Percentiles rank a stretch among this genome's conserved stretches.
Conservation (phyloP, 2,113 vertebrate species). For the Callipepla californica region DNA sequence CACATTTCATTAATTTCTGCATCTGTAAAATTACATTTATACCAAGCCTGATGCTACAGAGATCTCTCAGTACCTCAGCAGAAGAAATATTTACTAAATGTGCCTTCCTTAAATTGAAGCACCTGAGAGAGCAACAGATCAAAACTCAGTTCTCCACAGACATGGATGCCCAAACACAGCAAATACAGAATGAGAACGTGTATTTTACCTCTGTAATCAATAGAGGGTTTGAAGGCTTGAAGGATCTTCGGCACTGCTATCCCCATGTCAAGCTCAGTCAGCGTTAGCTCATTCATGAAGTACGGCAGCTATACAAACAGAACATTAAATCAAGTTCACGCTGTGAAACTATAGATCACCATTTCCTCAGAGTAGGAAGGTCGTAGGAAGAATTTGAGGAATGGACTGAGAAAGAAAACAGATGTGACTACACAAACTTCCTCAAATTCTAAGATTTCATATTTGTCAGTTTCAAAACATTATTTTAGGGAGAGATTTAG, state of each 20-base stretch:
- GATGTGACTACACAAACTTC: not conserved
- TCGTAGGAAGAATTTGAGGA: not conserved
- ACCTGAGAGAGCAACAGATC: not conserved
- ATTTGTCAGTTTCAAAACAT: not conserved
- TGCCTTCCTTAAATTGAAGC: not conserved
- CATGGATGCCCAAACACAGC: not conserved
- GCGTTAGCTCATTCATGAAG: constrained; percentile 97
- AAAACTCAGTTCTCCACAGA: not conserved
- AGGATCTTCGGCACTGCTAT: constrained; percentile 95
- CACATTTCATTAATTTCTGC: not conserved
- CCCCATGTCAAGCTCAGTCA: constrained; percentile 98
- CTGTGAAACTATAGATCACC: not conserved
- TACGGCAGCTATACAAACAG: constrained; percentile 88
- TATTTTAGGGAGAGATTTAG: not conserved
- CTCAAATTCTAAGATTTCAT: not conserved
- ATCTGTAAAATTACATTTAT: not conserved
- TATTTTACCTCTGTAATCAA: constrained; percentile 93
- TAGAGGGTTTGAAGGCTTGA: constrained; percentile 89
- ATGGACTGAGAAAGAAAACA: not conserved
- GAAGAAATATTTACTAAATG: not conserved
- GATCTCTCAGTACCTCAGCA: not conserved
- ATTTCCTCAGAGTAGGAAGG: not conserved
- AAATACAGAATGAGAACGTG: not conserved
- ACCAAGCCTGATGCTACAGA: not conserved
- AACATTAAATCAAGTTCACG: not conserved